A percentile compares a stretch with the other conserved stretches of the same genome.
These are phyloP conservation scores for Oncorhynchus masou DNA, from an alignment of 2,113 vertebrate species.

Conservation along the genomic window DNA sequence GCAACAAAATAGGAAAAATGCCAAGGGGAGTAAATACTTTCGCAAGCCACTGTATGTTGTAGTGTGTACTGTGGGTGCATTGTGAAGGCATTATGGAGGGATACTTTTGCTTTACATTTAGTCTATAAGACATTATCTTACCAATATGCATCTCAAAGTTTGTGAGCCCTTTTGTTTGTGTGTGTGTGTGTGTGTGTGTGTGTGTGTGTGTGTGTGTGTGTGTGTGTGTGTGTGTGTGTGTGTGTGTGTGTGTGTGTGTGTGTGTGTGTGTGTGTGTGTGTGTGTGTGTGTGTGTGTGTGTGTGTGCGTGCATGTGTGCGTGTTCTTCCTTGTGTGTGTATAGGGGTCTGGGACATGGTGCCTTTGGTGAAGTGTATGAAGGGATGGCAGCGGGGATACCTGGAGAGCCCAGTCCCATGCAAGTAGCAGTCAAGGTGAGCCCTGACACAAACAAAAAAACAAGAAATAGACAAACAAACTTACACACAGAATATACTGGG, in stretches of 20 bases:
- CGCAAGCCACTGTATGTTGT: no score
- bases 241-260: not conserved
- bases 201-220: not conserved
- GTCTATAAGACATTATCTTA: no score
- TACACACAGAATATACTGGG: no score
- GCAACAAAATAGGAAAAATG: no score
- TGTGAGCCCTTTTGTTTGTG: not conserved
- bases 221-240: not conserved
- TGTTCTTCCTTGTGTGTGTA: not conserved
- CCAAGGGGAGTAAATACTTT: no score
- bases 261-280: not conserved
- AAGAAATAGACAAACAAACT: no score
- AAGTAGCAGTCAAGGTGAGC: slow-evolving; percentile 96
- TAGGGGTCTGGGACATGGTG: slow-evolving; percentile 95
- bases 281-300: not conserved
- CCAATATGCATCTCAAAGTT: not conserved
- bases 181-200: not conserved
- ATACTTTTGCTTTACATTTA: no score
- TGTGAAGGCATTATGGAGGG: no score
- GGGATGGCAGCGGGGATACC: slow-evolving; percentile 90
- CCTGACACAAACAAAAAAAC: slow-evolving; percentile 6
- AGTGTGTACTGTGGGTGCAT: no score
- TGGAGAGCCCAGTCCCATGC: slow-evolving; percentile 89
- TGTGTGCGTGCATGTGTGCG: not conserved
- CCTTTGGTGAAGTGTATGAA: slow-evolving; percentile 98